Conservation (phyloP, 2,888 invertebrate genomes). For the Melanargia galathea region DNA sequence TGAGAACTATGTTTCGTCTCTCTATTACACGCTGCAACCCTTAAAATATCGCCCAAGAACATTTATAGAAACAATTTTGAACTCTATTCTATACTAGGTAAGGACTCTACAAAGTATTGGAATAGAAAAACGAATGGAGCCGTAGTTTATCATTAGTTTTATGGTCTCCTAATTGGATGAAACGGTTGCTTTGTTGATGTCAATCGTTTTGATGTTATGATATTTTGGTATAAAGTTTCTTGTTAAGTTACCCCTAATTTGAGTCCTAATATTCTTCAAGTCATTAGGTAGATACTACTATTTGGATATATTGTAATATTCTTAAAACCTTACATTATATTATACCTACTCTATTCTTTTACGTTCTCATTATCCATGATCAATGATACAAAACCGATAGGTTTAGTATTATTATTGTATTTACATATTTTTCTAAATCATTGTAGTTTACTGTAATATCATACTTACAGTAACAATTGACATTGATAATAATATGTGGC, state of each 20-base stretch:
- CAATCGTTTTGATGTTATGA: constrained; percentile 36
- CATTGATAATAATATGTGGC: too few species aligned
- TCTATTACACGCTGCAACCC: constrained; percentile 50
- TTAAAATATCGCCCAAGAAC: constrained; percentile 22
- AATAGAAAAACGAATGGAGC: constrained; percentile 40
- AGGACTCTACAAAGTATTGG: constrained; percentile 18
- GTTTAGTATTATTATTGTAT: too few species aligned
- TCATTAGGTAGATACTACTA: too few species aligned
- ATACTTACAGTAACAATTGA: too few species aligned
- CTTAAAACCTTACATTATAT: too few species aligned
- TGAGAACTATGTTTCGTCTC: constrained; percentile 64
- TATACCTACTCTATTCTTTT: too few species aligned
- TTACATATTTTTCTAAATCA: too few species aligned
- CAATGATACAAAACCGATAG: too few species aligned
- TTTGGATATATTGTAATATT: too few species aligned
- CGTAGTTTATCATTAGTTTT: constrained; percentile 61
- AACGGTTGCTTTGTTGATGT: constrained; percentile 65
- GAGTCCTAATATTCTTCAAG: background rate
- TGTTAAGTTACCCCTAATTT: constrained; percentile 22
- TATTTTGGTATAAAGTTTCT: constrained; percentile 23
- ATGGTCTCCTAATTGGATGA: constrained; percentile 67
- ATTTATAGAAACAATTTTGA: constrained; percentile 37
- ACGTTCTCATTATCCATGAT: too few species aligned
- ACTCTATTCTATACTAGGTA: constrained; percentile 33
- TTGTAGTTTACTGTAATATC: too few species aligned